phyloP scores from a whole-genome alignment of 2,113 vertebrate genomes.

The Scopus umbretta region DNA sequence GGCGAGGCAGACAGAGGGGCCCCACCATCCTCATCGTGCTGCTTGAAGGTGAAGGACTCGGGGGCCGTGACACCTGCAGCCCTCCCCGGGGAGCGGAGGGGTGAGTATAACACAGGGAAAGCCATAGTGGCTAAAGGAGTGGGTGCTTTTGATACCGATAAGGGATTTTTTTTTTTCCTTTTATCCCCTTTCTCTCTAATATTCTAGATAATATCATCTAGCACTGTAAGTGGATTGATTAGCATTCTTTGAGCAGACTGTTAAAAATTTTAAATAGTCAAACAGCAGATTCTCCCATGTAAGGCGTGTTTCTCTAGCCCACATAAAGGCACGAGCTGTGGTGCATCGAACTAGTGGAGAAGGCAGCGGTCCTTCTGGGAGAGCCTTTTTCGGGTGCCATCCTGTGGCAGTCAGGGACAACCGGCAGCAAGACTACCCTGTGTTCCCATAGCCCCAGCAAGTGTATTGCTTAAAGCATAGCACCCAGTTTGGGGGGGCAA shows the following conservation, averaged over 20 bases:
- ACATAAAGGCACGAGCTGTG: accelerated
- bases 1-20: background rate
- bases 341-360: background rate
- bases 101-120: background rate
- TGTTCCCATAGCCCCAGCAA: background rate
- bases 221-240: background rate
- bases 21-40: no score
- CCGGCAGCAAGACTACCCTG: background rate
- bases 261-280: background rate
- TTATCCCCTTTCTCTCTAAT: background rate
- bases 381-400: background rate
- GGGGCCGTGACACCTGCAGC: accelerated
- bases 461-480: background rate
- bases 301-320: background rate
- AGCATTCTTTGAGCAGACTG: background rate
- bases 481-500: background rate
- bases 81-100: accelerated
- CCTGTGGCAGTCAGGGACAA: background rate
- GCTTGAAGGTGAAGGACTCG: background rate
- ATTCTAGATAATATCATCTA: background rate
- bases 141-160: background rate
- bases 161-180: background rate
- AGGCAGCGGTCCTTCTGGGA: background rate
- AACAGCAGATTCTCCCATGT: background rate
- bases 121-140: background rate